phyloP scores from a whole-genome alignment of 2,797 vertebrate genomes.

The Naso thynnoides region DNA sequence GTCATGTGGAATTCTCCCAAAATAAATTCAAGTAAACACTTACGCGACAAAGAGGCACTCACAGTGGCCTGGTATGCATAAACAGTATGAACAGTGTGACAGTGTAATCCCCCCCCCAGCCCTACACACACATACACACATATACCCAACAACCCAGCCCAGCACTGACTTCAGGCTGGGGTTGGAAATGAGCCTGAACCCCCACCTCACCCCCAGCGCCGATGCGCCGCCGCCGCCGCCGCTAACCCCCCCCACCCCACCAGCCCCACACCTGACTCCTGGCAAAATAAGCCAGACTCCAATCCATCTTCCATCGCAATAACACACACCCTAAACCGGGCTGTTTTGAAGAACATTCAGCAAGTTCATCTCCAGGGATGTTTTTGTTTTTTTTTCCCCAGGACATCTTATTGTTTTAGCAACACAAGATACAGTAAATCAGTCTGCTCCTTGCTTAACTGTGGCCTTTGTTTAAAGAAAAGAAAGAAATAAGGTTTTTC shows the following conservation, averaged over 20 bases:
- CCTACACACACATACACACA: constrained; percentile 35
- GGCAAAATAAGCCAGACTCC: constrained; percentile 90
- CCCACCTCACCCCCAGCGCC: constrained; percentile 33
- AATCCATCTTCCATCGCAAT: constrained; percentile 88
- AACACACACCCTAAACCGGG: constrained; percentile 57
- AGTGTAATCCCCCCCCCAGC: constrained; percentile 87
- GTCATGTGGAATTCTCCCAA: constrained; percentile 96
- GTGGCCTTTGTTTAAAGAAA: constrained; percentile 49
- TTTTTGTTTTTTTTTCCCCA: constrained; percentile 37
- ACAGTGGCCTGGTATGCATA: constrained; percentile 93
- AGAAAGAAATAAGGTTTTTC: constrained; percentile 45
- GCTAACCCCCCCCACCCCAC: not conserved
- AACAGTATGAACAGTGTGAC: constrained; percentile 93
- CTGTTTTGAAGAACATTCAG: constrained; percentile 60
- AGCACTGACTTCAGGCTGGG: constrained; percentile 85
- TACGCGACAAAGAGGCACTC: constrained; percentile 94
- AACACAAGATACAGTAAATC: constrained; percentile 57
- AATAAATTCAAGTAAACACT: constrained; percentile 98
- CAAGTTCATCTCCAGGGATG: constrained; percentile 65
- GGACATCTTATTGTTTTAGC: constrained; percentile 65
- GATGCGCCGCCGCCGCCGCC: constrained; percentile 34
- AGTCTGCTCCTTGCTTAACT: constrained; percentile 30
- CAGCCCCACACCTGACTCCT: constrained; percentile 69
- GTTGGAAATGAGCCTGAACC: constrained; percentile 78
- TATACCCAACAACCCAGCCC: constrained; percentile 33